A percentile compares a stretch with the other conserved stretches of the same genome.
phyloP scores from a whole-genome alignment of 2,888 invertebrate species.

The Heliothis peltigera region DNA sequence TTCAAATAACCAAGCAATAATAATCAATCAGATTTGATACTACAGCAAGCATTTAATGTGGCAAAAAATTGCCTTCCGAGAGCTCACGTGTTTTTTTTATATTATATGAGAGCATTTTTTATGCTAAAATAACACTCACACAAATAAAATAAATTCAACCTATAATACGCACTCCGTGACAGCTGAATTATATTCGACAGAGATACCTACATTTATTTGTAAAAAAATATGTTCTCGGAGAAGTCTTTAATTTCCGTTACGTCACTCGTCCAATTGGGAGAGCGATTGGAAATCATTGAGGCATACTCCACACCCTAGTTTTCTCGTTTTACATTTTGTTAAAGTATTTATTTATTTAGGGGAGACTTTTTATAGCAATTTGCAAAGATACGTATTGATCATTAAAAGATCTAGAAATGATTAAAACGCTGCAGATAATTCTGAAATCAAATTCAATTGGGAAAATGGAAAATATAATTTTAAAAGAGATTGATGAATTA shows the following conservation, averaged over 20 bases:
- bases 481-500: neutral
- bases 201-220: slow-evolving; percentile 60
- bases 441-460: neutral
- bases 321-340: slow-evolving; percentile 66
- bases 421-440: neutral
- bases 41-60: neutral
- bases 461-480: neutral
- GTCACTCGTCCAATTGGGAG: slow-evolving; percentile 88
- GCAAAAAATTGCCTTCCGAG: neutral
- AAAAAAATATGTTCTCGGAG: slow-evolving; percentile 73
- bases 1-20: too few relatives aligned
- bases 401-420: slow-evolving; percentile 1
- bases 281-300: slow-evolving; percentile 86
- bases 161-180: slow-evolving; percentile 48
- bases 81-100: neutral
- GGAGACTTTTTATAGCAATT: slow-evolving; percentile 14
- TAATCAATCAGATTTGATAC: neutral
- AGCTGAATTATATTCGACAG: slow-evolving; percentile 53
- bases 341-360: slow-evolving; percentile 53
- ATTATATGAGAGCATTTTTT: neutral
- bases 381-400: slow-evolving; percentile 8
- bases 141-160: slow-evolving; percentile 43
- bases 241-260: slow-evolving; percentile 89
- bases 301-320: slow-evolving; percentile 74
- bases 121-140: slow-evolving; percentile 1